Evolutionary conservation across 2,113 vertebrate species (phyloP), one percentile per base, ranked within the genome.

Genomic region (Brevimyrus niger): DNA sequence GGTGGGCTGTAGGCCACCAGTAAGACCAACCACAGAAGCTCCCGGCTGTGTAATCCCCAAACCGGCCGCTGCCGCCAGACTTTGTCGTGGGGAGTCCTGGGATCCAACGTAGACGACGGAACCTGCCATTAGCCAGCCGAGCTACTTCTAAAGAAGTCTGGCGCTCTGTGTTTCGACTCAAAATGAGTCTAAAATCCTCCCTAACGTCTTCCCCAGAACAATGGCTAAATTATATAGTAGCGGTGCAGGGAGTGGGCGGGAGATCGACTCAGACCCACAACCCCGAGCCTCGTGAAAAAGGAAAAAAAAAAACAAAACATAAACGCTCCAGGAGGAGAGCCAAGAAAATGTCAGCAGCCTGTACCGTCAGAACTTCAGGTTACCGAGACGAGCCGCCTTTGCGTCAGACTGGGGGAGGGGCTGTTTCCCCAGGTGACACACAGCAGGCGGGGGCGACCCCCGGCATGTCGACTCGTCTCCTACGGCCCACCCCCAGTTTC

Each of bases 341-440:
- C 44, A 85, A 85, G 82, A 85, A 85, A 85, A 48, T 21, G 82
- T 85, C 23, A 44, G 44, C 8, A 27, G 42, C 19, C 44, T n/a
- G 82, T 47, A 23, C 21, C 44, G 21, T 85, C 82, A 85, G 82
- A 85, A 48, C 3, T n/a, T 80, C 73, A 35, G 17, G 73, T 80
- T 80, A 80, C 73, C 17, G 73, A 80, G 73, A 42, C 35, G 35
- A 19, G 35, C 31, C 15, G 35, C 73, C 35, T 42, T 80, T 19
- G 31, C 35, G 35, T 80, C 73, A 82, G 76, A 82, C 38, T 2
- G 42, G 82, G 44, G 9, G 44, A 55, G 55, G 51, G 31, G 61
- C 42, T 61, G 23, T 47, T 61, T 73, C 83, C 61, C 51, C 83
- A 90, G 90, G 89, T 85, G 89, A 92, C 90, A 89, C 89, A 89